These are phyloP conservation scores for Lycophotia porphyrea DNA, from an alignment of 2,888 invertebrate genomes.

Conservation along the genomic window DNA sequence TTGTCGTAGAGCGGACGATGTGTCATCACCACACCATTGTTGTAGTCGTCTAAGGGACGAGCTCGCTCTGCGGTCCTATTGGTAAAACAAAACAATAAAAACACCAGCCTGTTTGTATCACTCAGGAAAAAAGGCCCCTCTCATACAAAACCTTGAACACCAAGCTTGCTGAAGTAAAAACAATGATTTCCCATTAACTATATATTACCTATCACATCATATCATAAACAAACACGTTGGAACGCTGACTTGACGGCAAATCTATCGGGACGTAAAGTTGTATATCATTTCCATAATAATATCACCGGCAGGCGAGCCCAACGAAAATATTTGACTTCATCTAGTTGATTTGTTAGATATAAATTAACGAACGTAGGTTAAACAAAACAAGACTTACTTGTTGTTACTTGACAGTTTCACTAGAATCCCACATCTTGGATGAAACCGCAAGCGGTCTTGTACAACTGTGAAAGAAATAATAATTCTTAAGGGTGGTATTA, in stretches of 20 bases:
- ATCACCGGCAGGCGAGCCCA: not conserved
- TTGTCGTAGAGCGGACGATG: slow-evolving; percentile 96
- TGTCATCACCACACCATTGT: slow-evolving; percentile 99
- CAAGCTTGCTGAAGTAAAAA: slow-evolving; percentile 2
- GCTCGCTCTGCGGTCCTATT: slow-evolving; percentile 95
- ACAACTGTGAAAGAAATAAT: slow-evolving; percentile 72
- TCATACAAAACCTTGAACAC: not conserved
- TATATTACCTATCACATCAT: slow-evolving; percentile 8
- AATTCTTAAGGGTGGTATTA: too few relatives aligned
- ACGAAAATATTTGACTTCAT: not conserved
- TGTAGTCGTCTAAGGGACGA: slow-evolving; percentile 97
- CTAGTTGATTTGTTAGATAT: not conserved
- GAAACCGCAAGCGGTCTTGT: slow-evolving; percentile 94
- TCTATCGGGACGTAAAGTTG: slow-evolving; percentile 16
- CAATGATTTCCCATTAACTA: slow-evolving; percentile 4
- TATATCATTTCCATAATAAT: slow-evolving; percentile 20
- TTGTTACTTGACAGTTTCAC: slow-evolving; percentile 95
- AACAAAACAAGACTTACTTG: slow-evolving; percentile 79
- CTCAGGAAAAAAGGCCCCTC: not conserved
- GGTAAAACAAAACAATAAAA: slow-evolving; percentile 20
- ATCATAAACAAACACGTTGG: slow-evolving; percentile 21
- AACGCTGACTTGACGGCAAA: slow-evolving; percentile 6
- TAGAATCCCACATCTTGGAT: slow-evolving; percentile 96
- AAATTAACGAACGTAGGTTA: not conserved
- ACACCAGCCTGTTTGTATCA: not conserved